A percentile compares a stretch with the other conserved stretches of the same genome.
These are phyloP conservation scores for Doryteuthis pealeii DNA, from an alignment of 1,140 invertebrate species.

Conservation along the genomic window DNA sequence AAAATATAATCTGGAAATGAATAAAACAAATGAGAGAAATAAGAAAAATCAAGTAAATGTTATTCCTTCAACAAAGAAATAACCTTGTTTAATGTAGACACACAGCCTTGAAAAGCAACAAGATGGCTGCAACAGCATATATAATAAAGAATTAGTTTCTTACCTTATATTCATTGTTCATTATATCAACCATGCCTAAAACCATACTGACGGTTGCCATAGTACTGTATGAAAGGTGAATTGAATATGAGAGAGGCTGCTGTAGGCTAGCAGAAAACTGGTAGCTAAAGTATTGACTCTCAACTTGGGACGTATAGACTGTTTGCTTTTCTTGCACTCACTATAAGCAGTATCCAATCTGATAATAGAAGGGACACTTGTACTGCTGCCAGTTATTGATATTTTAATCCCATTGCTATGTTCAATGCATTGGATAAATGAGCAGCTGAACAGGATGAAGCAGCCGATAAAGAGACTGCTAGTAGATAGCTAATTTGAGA, in stretches of 20 bases:
- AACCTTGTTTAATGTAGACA: too few species aligned
- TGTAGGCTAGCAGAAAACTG: not conserved
- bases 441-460: not conserved
- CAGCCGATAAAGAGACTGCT: not conserved
- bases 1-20: too few species aligned
- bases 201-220: constrained; percentile 5
- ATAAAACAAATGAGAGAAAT: too few species aligned
- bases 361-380: constrained; percentile 6
- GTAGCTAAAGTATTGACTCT: not conserved
- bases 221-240: not conserved
- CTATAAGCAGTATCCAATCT: not conserved
- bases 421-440: not conserved
- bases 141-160: not conserved
- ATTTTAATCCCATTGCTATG: constrained; percentile 3
- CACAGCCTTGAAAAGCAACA: too few species aligned
- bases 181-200: constrained; percentile 2
- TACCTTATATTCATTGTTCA: constrained; percentile 7
- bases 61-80: too few species aligned
- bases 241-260: not conserved
- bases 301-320: not conserved
- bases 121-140: too few species aligned
- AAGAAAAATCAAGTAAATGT: too few species aligned
- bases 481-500: too few species aligned
- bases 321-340: not conserved
- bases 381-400: constrained; percentile 10